Conservation (phyloP, 2,888 invertebrate species). For the Diloba caeruleocephala region DNA sequence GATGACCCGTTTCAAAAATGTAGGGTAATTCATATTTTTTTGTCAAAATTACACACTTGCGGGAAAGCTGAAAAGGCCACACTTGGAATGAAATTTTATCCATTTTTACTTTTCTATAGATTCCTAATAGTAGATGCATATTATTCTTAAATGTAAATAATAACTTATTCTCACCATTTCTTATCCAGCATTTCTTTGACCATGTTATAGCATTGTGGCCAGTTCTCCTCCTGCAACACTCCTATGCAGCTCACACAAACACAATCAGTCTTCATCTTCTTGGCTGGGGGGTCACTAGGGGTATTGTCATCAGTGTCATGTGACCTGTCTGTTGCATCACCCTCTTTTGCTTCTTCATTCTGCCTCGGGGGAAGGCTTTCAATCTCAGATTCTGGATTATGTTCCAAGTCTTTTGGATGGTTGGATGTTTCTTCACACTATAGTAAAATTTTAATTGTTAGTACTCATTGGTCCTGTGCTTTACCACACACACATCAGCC, state of each 20-base stretch:
- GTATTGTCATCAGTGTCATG: slow-evolving; percentile 2
- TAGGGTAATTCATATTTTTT: no score
- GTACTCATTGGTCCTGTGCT: no score
- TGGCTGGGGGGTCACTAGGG: slow-evolving; percentile 51
- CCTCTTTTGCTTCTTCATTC: neutral
- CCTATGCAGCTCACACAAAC: slow-evolving; percentile 93
- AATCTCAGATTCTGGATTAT: neutral
- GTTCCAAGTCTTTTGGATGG: neutral
- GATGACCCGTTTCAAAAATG: no score
- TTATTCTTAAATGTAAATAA: neutral
- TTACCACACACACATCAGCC: no score
- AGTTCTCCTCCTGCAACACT: slow-evolving; percentile 90
- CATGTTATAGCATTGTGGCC: slow-evolving; percentile 85
- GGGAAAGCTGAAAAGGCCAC: no score
- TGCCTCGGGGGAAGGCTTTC: neutral
- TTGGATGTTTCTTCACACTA: slow-evolving; percentile 3
- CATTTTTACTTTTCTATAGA: no score
- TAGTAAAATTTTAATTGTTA: no score
- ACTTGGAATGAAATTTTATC: no score
- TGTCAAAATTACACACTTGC: no score
- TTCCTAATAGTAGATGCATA: no score
- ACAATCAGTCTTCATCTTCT: slow-evolving; percentile 83
- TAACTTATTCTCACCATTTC: slow-evolving; percentile 71
- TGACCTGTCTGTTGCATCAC: neutral
- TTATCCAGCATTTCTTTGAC: slow-evolving; percentile 86